Evolutionary conservation across 2,113 vertebrate genomes (phyloP), one percentile per base, ranked within the genome.

Genomic region (Salvelinus namaycush): DNA sequence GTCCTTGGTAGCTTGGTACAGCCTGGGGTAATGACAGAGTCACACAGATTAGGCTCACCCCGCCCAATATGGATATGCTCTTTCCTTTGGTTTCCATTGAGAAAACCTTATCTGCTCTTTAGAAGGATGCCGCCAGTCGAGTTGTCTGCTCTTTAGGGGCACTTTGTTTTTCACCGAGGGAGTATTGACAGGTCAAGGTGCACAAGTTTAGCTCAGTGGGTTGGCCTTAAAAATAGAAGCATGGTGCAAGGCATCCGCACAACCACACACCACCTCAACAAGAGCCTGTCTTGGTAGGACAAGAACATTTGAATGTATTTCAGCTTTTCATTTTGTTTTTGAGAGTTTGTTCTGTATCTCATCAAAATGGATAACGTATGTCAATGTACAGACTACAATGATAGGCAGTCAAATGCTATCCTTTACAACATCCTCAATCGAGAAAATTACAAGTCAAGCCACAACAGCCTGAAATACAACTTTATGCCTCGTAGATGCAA

Each of bases 1-100:
- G 93, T 92, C 96, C 96, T 97, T 94, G 96, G 96, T 94, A 91
- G 92, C 96, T 89, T 93, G 96, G 96, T 97, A 97, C 97, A 76
- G 93, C 89, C 93, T 82, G 93, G 95, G 95, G 92, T 95, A 96
- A 97, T 93, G 95, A 95, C 94, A 90, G 87, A 76, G 81, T 83
- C 91, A 81, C 85, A 78, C 20, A n/a, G 95, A 97, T 96, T 96
- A 96, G 89, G 82, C 77, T 83, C 76, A 84, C 26, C 90, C 75
- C 87, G 84, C 77, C 81, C 75, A 72, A 92, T 91, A 84, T 59
- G 70, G 79, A 81, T 44, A 70, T 82, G 87, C 79, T 86, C 82
- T 84, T 76, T 70, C 70, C 83, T 70, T 81, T 80, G 22, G 49
- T 80, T 90, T 93, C 93, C 95, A 96, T 96, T 96, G 94, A 96